Evolutionary conservation across 2,888 invertebrate genomes (phyloP), one percentile per base, ranked within the genome.

Genomic region (Spilosoma lubricipeda): DNA sequence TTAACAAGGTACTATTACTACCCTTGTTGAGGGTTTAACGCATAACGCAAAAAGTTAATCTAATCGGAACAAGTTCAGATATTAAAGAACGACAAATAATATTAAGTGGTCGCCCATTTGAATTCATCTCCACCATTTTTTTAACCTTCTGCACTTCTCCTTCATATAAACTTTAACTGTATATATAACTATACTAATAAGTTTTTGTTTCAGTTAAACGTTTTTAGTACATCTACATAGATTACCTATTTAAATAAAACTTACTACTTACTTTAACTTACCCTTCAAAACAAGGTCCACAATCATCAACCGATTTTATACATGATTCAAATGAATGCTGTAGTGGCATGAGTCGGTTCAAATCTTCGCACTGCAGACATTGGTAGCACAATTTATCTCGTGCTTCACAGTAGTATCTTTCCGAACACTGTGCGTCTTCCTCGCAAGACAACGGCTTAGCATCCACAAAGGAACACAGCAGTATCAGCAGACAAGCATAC

Each of bases 301-400:
- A 83, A 20, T n/a, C 71, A 15, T 66, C 30, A 9, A 76, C 59
- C 30, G 76, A 75, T 39, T 72, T 76, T 9, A 80, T 75, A 65
- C 83, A 83, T 20, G 27, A 56, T 23, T 71, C 72, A 27, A 30
- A 9, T 42, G 76, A 67, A 20, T 77, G 64, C 11, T 70, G 70
- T 8, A 73, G 66, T 15, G 84, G 82, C 9, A 78, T 70, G 20
- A 86, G 83, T 4, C 92, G 89, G 45, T 89, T 88, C 52, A 90
- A 80, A 42, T 87, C 81, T 45, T 86, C 85, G 76, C 93, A 93
- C 20, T 80, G 74, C 56, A 92, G 78, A 74, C 93, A 93, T 71
- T 85, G 75, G 39, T 80, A 86, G 73, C 93, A 93, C 23, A 78
- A 71, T 71, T 81, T 84, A 3, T 73, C 68, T 48, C 75, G 80